phyloP scores from a whole-genome alignment of 1,140 invertebrate genomes.

The Adoxophyes honmai region DNA sequence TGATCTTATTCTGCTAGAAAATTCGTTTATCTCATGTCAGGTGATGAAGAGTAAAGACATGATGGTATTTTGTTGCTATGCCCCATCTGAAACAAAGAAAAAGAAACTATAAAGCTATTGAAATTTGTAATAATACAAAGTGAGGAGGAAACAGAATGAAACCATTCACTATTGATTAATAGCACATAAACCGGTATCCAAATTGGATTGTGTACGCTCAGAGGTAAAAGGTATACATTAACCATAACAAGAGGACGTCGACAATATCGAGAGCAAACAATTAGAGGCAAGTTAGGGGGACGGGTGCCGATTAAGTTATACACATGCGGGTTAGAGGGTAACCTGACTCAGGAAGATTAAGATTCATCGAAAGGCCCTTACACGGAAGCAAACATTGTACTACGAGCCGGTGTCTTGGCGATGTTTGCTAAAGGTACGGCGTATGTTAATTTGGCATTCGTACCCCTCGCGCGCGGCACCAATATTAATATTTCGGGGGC shows the following conservation, averaged over 20 bases:
- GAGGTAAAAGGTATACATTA: constrained; percentile 42
- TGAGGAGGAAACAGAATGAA: no score
- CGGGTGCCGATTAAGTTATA: constrained; percentile 71
- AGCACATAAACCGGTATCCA: constrained; percentile 12
- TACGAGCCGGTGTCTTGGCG: constrained; percentile 62
- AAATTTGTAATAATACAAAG: no score
- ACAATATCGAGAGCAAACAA: constrained; percentile 75
- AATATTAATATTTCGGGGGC: constrained; percentile 65
- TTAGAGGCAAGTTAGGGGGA: constrained; percentile 66
- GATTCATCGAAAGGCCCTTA: constrained; percentile 73
- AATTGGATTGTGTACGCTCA: constrained; percentile 17
- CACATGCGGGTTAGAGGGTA: constrained; percentile 71
- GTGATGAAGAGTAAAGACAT: no score
- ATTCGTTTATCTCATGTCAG: no score
- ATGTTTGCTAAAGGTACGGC: constrained; percentile 68
- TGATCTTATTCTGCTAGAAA: no score
- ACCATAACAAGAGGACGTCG: constrained; percentile 33
- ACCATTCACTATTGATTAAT: neutral
- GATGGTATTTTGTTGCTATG: no score
- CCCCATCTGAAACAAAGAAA: no score
- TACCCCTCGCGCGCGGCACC: constrained; percentile 46
- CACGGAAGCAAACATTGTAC: constrained; percentile 73
- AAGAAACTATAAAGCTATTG: no score
- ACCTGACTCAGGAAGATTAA: constrained; percentile 75
- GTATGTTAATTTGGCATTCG: constrained; percentile 73